These are phyloP conservation scores for Eupsilia transversa DNA, from an alignment of 2,888 invertebrate genomes.

Conservation along the genomic window DNA sequence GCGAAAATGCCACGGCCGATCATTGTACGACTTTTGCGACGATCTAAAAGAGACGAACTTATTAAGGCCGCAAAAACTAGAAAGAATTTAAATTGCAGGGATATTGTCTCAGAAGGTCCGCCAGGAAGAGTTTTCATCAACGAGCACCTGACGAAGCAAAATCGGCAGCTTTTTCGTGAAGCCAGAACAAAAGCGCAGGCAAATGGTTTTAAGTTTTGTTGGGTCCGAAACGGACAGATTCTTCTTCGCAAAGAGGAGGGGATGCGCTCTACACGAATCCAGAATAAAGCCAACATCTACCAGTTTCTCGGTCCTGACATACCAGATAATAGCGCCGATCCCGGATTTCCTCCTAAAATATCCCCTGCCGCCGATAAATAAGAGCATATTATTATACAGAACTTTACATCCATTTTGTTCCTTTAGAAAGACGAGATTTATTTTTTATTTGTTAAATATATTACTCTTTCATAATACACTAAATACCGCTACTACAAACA, in stretches of 20 bases:
- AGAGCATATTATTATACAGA: too few relatives aligned
- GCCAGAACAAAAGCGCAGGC: not conserved
- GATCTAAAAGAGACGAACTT: constrained; percentile 9
- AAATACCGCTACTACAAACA: too few relatives aligned
- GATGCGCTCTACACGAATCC: not conserved
- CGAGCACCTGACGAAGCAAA: not conserved
- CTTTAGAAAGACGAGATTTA: too few relatives aligned
- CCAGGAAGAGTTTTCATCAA: constrained; percentile 1
- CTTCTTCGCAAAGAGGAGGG: not conserved
- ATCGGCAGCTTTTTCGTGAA: not conserved
- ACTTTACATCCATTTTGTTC: too few relatives aligned
- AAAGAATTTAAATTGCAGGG: not conserved
- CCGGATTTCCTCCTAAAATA: too few relatives aligned
- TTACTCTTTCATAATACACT: too few relatives aligned
- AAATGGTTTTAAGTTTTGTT: not conserved
- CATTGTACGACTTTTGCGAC: not conserved
- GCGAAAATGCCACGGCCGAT: not conserved
- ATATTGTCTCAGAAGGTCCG: not conserved
- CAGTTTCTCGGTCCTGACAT: too few relatives aligned
- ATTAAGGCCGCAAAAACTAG: not conserved
- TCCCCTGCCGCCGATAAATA: too few relatives aligned
- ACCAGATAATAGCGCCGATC: too few relatives aligned
- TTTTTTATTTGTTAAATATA: too few relatives aligned
- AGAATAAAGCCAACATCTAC: not conserved
- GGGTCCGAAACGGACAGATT: not conserved